Percentiles rank a stretch among this genome's conserved stretches.
These are phyloP conservation scores for Cordilura impudica DNA, from an alignment of 2,888 invertebrate species.

Conservation along the genomic window DNA sequence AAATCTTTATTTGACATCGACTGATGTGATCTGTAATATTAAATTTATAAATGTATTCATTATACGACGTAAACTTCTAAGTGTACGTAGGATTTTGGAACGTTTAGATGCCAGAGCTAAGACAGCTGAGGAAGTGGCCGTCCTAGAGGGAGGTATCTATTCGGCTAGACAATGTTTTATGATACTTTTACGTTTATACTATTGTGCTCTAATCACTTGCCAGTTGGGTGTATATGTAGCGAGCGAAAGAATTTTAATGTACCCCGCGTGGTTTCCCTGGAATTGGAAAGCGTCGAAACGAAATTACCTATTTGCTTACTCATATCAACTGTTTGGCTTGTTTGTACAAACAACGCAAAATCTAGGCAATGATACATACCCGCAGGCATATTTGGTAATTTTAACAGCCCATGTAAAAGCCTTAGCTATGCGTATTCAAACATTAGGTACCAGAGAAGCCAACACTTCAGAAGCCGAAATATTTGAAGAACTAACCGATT, in stretches of 20 bases:
- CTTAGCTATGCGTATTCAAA: constrained; percentile 66
- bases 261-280: constrained; percentile 72
- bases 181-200: constrained; percentile 42
- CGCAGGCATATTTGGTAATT: constrained; percentile 69
- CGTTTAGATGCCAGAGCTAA: constrained; percentile 67
- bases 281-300: constrained; percentile 66
- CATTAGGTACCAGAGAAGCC: background rate
- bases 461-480: constrained; percentile 18
- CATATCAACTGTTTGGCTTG: constrained; percentile 62
- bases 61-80: constrained; percentile 62
- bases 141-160: constrained; percentile 57
- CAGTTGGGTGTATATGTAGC: constrained; percentile 63
- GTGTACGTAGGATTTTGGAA: constrained; percentile 63
- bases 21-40: constrained; percentile 65
- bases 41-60: constrained; percentile 67
- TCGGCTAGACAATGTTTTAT: constrained; percentile 59
- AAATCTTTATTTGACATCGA: constrained; percentile 63
- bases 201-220: constrained; percentile 35
- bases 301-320: constrained; percentile 63
- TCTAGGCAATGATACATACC: constrained; percentile 68
- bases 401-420: constrained; percentile 71
- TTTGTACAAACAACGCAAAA: constrained; percentile 56
- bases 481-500: constrained; percentile 66
- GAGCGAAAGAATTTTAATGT: constrained; percentile 64
- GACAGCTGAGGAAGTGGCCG: constrained; percentile 60